Conservation (phyloP, 2,113 vertebrate species). For the Dermatemys mawii region DNA sequence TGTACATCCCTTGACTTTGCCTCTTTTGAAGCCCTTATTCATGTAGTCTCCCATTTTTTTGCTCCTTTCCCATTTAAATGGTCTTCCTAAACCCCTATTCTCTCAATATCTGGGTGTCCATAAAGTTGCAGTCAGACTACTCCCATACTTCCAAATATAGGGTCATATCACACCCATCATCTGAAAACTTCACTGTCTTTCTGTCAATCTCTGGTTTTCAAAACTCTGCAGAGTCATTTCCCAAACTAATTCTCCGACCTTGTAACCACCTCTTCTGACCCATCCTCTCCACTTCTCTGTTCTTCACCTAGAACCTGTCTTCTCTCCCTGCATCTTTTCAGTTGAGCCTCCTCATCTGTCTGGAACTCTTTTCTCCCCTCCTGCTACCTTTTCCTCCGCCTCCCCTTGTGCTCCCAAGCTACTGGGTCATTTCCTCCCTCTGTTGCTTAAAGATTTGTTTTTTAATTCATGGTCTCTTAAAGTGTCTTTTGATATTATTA, state of each 20-base stretch:
- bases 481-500: neutral
- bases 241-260: neutral
- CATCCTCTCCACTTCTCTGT: neutral
- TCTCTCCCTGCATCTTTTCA: neutral
- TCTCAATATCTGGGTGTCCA: neutral
- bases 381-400: neutral
- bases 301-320: neutral
- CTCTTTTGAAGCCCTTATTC: neutral
- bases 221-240: rapidly evolving
- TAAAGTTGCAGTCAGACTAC: neutral
- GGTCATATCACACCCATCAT: neutral
- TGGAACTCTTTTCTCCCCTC: neutral
- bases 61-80: neutral
- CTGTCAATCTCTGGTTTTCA: neutral
- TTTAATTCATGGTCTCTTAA: neutral
- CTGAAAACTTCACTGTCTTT: neutral
- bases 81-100: neutral
- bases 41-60: neutral
- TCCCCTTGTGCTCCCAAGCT: neutral
- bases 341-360: neutral
- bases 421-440: neutral
- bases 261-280: neutral
- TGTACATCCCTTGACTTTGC: neutral
- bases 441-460: neutral
- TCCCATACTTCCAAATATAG: neutral